Evolutionary conservation across 2,113 vertebrate species (phyloP).

Genomic region (Chloebia gouldiae): DNA sequence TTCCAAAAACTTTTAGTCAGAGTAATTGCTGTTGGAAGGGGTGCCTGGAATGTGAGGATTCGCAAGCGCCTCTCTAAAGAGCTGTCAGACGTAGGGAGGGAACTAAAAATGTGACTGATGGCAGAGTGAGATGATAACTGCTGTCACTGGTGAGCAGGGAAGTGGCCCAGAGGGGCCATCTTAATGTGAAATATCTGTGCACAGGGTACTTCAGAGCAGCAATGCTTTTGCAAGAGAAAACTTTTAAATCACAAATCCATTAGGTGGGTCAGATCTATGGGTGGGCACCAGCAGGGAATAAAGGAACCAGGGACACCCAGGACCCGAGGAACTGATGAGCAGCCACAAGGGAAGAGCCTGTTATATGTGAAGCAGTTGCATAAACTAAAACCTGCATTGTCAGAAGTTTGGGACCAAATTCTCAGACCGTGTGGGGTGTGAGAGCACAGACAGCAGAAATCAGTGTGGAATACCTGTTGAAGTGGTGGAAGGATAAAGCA

Average conservation of each 20-base stretch:
- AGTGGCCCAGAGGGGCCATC: background rate
- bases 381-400: background rate
- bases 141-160: background rate
- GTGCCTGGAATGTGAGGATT: background rate
- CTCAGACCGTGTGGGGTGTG: background rate
- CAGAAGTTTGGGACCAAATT: background rate
- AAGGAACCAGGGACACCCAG: background rate
- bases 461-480: background rate
- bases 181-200: background rate
- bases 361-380: background rate
- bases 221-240: background rate
- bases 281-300: background rate
- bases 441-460: background rate
- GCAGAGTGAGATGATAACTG: background rate
- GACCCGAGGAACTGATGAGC: background rate
- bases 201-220: background rate
- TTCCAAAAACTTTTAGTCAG: background rate
- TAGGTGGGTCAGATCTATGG: background rate
- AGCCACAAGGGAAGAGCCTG: background rate
- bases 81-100: background rate
- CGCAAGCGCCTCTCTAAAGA: background rate
- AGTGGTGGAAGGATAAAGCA: background rate
- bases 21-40: background rate
- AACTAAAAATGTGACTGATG: background rate
- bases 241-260: fast-evolving